Evolutionary conservation across 2,888 invertebrate genomes (phyloP).

Genomic region (Eristalis intricaria): DNA sequence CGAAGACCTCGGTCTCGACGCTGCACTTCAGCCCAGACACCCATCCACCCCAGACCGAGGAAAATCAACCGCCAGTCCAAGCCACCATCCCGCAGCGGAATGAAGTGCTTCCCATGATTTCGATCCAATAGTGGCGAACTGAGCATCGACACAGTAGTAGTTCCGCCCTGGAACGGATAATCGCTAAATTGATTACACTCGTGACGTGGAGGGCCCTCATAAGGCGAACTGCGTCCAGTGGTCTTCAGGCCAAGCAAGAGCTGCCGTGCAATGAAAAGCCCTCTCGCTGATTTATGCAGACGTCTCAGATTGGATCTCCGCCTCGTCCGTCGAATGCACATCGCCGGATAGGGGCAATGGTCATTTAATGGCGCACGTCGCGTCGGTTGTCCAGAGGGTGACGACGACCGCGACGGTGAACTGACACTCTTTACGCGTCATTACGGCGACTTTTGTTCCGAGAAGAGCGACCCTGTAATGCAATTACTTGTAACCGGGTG

Average conservation of each 20-base stretch:
- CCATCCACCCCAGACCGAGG: background rate
- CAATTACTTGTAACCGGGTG: slow-evolving; percentile 46
- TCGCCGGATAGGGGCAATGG: slow-evolving; percentile 49
- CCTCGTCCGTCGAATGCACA: slow-evolving; percentile 3
- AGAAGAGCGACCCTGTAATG: slow-evolving; percentile 24
- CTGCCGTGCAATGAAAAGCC: background rate
- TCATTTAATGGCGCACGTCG: slow-evolving; percentile 4
- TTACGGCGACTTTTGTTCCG: slow-evolving; percentile 42
- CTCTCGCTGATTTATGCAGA: slow-evolving; percentile 3
- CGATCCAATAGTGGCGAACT: background rate
- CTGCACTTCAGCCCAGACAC: background rate
- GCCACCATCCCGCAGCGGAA: background rate
- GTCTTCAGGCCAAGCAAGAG: background rate
- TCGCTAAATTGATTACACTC: slow-evolving; percentile 62
- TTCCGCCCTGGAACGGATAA: slow-evolving; percentile 11
- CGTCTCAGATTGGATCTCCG: slow-evolving; percentile 53
- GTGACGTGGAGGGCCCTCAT: slow-evolving; percentile 48
- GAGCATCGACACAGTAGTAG: background rate
- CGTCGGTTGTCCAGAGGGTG: background rate
- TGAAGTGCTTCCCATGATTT: background rate
- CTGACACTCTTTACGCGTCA: slow-evolving; percentile 51
- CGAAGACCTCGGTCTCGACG: background rate
- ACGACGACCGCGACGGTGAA: background rate
- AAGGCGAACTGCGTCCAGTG: slow-evolving; percentile 9
- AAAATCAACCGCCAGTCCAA: background rate